These are phyloP conservation scores for Amia ocellicauda DNA, from an alignment of 2,113 vertebrate genomes.

Conservation along the genomic window DNA sequence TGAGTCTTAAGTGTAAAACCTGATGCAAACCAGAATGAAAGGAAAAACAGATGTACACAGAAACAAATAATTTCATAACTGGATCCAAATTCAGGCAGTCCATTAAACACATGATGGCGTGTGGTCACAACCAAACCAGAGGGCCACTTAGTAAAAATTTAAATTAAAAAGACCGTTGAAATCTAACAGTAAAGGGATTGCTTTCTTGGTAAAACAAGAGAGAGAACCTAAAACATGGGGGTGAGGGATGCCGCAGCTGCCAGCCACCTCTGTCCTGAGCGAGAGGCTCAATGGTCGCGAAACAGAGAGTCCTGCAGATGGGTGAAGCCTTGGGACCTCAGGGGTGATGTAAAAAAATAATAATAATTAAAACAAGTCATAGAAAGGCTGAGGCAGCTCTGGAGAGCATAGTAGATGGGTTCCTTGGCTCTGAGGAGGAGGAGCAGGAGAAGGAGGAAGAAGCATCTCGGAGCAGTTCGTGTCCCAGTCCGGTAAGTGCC, in stretches of 20 bases:
- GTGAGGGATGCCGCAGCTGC: no score
- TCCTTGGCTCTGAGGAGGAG: slow-evolving; percentile 53
- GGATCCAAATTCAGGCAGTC: slow-evolving; percentile 22
- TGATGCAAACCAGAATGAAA: not conserved
- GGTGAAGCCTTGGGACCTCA: no score
- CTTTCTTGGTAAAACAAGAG: slow-evolving; percentile 67
- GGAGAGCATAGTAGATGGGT: no score
- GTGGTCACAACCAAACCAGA: slow-evolving; percentile 40
- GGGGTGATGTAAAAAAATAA: slow-evolving; percentile 21
- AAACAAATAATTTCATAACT: not conserved
- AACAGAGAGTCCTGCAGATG: no score
- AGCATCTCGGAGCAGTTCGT: slow-evolving; percentile 46
- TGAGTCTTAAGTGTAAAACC: no score
- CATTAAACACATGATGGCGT: slow-evolving; percentile 29
- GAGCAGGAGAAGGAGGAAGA: slow-evolving; percentile 44
- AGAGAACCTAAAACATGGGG: no score
- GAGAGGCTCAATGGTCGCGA: no score
- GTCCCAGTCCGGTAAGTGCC: slow-evolving; percentile 45
- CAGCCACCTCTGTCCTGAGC: no score
- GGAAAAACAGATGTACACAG: not conserved
- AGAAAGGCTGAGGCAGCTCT: slow-evolving; percentile 28
- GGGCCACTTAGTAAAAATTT: slow-evolving; percentile 37
- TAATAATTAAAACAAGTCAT: no score
- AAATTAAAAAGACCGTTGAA: slow-evolving; percentile 57
- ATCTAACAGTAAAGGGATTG: slow-evolving; percentile 71